Conservation (phyloP, 2,888 invertebrate genomes). For the Drosophila melanosoma region DNA sequence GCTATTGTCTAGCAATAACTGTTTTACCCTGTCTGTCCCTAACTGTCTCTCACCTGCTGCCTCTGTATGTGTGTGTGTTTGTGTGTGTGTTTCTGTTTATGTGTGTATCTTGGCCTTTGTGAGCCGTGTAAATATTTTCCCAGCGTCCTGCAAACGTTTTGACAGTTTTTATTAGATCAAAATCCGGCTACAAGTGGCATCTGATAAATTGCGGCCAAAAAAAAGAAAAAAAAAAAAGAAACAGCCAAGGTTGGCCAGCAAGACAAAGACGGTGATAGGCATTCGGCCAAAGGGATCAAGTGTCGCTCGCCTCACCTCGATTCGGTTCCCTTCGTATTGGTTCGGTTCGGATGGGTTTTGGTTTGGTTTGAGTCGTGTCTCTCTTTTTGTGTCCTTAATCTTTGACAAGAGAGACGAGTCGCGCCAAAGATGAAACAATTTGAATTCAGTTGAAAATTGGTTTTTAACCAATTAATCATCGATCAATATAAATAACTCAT, state of each 20-base stretch:
- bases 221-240: constrained; percentile 28
- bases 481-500: constrained; percentile 4
- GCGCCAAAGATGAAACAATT: constrained; percentile 37
- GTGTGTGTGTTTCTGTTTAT: constrained; percentile 6
- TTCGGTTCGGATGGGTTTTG: not conserved
- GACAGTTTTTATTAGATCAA: constrained; percentile 83
- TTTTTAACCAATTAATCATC: constrained; percentile 13
- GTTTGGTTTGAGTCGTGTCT: not conserved
- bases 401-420: constrained; percentile 2
- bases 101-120: constrained; percentile 39
- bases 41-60: constrained; percentile 9
- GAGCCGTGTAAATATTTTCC: constrained; percentile 80
- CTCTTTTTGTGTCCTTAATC: constrained; percentile 19
- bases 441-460: constrained; percentile 13
- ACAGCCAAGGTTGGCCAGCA: constrained; percentile 31
- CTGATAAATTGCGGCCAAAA: constrained; percentile 75
- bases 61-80: not conserved
- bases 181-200: constrained; percentile 73
- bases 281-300: constrained; percentile 48
- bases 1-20: constrained; percentile 65
- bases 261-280: constrained; percentile 34
- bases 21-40: constrained; percentile 49
- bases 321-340: not conserved
- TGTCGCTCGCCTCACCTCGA: constrained; percentile 26
- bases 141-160: constrained; percentile 79